A percentile compares a stretch with the other conserved stretches of the same genome.
Evolutionary conservation across 2,113 vertebrate genomes (phyloP).

Genomic region (Oncorhynchus gorbuscha): DNA sequence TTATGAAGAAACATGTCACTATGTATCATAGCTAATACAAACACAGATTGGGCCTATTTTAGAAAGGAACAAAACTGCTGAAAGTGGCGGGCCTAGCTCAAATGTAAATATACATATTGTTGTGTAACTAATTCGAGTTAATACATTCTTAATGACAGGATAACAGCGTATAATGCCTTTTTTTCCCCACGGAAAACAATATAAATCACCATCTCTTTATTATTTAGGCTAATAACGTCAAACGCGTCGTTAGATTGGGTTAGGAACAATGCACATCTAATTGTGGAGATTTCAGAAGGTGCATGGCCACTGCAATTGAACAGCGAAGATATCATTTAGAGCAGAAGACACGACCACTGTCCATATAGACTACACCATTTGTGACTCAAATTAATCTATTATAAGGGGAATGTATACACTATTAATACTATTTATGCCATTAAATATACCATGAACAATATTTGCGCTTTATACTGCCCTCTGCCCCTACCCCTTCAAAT

Average conservation of each 20-base stretch:
- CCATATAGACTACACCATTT: slow-evolving; percentile 31
- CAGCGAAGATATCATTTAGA: slow-evolving; percentile 76
- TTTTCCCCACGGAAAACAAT: slow-evolving; percentile 82
- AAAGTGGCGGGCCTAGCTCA: slow-evolving; percentile 61
- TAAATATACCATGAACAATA: background rate
- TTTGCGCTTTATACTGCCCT: too few species aligned
- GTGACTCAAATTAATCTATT: slow-evolving; percentile 21
- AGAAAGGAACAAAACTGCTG: slow-evolving; percentile 48
- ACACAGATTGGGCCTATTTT: too few species aligned
- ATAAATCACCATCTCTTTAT: slow-evolving; percentile 93
- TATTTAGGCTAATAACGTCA: slow-evolving; percentile 91
- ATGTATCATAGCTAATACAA: background rate
- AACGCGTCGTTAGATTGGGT: slow-evolving; percentile 86
- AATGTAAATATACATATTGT: slow-evolving; percentile 82
- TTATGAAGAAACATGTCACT: background rate
- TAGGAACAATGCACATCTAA: slow-evolving; percentile 21
- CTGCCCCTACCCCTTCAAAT: too few species aligned
- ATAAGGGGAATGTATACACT: background rate
- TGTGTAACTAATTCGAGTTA: slow-evolving; percentile 91
- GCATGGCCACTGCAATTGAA: slow-evolving; percentile 77
- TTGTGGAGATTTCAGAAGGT: slow-evolving; percentile 84
- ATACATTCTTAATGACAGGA: slow-evolving; percentile 92
- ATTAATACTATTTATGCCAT: too few species aligned
- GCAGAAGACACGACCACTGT: slow-evolving; percentile 53
- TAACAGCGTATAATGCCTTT: slow-evolving; percentile 90